Conservation (phyloP, 1,140 invertebrate species). For the Lepidostoma basale region DNA sequence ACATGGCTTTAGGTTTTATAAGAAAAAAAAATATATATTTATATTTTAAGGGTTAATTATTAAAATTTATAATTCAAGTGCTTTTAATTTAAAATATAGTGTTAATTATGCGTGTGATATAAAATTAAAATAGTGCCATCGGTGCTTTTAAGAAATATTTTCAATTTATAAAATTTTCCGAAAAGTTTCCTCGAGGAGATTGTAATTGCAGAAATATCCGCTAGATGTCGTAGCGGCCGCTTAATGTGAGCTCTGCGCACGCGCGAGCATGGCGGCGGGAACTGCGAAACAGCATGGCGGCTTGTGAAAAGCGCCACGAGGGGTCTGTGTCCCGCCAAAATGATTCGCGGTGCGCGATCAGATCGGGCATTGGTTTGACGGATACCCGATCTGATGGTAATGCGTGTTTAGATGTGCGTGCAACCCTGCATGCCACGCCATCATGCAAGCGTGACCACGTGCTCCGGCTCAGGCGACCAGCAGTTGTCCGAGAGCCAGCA, state of each 20-base stretch:
- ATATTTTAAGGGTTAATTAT: no score
- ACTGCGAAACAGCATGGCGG: neutral
- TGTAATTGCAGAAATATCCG: slow-evolving; percentile 13
- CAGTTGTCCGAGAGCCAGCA: slow-evolving; percentile 78
- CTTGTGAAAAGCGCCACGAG: neutral
- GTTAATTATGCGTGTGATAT: neutral
- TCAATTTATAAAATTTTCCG: neutral
- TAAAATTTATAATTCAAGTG: neutral
- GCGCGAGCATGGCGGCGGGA: neutral
- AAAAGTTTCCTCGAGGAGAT: slow-evolving; percentile 6
- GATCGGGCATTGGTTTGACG: neutral
- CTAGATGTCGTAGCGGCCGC: neutral
- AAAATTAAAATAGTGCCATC: neutral
- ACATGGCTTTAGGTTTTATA: neutral
- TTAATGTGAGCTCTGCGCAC: slow-evolving; percentile 5
- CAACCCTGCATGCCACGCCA: slow-evolving; percentile 62
- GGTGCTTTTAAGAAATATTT: neutral
- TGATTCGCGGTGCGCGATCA: neutral
- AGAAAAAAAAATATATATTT: neutral
- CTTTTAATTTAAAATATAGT: neutral
- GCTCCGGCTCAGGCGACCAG: slow-evolving; percentile 75
- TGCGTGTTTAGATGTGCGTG: slow-evolving; percentile 57
- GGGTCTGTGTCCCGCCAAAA: no score
- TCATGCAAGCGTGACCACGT: slow-evolving; percentile 69
- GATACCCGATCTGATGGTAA: neutral